Percentiles rank a stretch among this genome's conserved stretches.
Evolutionary conservation across 1,140 invertebrate genomes (phyloP).

Genomic region (Zophobas morio): DNA sequence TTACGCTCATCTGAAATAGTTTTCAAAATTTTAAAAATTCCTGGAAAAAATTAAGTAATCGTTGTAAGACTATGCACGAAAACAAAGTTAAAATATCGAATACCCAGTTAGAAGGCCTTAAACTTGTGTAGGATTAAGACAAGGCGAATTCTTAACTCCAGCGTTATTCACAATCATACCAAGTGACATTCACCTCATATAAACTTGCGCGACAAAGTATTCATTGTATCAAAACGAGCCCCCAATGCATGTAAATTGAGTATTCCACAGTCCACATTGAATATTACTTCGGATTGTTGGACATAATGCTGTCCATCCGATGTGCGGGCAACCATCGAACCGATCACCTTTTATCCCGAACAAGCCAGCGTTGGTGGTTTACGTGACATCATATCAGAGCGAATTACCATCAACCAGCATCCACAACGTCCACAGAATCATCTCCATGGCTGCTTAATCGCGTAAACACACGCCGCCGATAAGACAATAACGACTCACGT

Average conservation of each 20-base stretch:
- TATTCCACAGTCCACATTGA: neutral
- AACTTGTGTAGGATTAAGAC: no score
- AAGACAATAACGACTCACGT: constrained; percentile 43
- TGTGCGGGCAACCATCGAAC: constrained; percentile 12
- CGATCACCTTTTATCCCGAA: constrained; percentile 20
- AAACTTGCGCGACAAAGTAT: neutral
- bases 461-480: constrained; percentile 46
- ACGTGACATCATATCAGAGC: constrained; percentile 48
- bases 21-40: no score
- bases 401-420: constrained; percentile 47
- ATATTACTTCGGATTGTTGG: neutral
- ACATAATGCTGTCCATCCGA: neutral
- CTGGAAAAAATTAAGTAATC: no score
- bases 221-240: neutral
- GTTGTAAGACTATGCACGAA: no score
- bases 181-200: neutral
- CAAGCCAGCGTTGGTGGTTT: constrained; percentile 37
- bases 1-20: no score
- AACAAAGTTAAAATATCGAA: no score
- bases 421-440: constrained; percentile 45
- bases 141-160: no score
- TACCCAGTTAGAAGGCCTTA: no score
- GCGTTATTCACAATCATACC: no score
- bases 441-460: constrained; percentile 47
- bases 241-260: neutral